These are phyloP conservation scores for Machaerirhynchus nigripectus DNA, from an alignment of 2,113 vertebrate genomes.

Conservation along the genomic window DNA sequence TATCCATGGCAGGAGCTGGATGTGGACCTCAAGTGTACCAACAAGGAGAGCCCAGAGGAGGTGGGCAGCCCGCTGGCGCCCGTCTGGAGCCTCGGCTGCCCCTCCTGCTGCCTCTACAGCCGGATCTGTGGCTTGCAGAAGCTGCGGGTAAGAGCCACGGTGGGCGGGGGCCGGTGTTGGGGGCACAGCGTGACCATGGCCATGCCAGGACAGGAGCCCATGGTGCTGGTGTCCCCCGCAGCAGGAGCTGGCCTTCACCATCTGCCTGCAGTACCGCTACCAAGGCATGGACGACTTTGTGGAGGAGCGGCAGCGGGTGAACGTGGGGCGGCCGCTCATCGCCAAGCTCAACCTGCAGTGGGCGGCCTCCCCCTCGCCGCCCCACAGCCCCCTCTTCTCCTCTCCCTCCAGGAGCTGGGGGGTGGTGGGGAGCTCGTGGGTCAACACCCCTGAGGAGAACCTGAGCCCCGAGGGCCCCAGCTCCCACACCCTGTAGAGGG, in stretches of 20 bases:
- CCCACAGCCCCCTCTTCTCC: neutral
- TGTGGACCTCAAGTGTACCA: constrained; percentile 80
- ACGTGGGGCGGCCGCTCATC: constrained; percentile 83
- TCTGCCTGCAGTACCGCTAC: constrained; percentile 82
- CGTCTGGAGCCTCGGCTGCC: constrained; percentile 49
- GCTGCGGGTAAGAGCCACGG: constrained; percentile 69
- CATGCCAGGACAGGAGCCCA: rapidly evolving
- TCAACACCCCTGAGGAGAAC: constrained; percentile 77
- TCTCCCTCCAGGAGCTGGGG: neutral
- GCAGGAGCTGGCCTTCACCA: constrained; percentile 79
- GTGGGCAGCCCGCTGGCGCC: constrained; percentile 73
- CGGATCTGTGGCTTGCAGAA: constrained; percentile 81
- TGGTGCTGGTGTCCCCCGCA: neutral
- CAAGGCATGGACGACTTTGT: constrained; percentile 78
- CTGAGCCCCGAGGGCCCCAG: constrained; percentile 18
- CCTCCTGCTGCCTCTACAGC: constrained; percentile 77
- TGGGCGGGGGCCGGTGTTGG: rapidly evolving
- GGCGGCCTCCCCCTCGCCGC: neutral
- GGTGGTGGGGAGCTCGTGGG: neutral
- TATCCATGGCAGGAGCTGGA: constrained; percentile 68
- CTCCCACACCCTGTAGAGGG: neutral
- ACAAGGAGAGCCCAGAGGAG: constrained; percentile 78
- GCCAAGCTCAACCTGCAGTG: constrained; percentile 83
- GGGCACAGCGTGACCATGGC: rapidly evolving
- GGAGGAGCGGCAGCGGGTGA: constrained; percentile 71